Evolutionary conservation across 2,888 invertebrate genomes (phyloP).

Genomic region (Protonemura montana): DNA sequence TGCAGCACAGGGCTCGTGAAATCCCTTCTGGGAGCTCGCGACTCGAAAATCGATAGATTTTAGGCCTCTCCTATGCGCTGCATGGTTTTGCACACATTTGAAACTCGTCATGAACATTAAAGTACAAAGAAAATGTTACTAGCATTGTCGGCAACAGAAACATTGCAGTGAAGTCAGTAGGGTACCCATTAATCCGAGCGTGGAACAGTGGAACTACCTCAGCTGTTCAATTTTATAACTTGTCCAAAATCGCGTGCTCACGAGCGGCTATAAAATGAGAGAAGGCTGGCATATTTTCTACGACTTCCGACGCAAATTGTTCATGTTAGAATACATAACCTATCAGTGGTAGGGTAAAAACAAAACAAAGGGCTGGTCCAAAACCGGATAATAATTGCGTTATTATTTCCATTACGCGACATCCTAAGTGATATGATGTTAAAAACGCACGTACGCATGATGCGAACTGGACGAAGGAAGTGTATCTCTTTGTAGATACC

Average conservation of each 20-base stretch:
- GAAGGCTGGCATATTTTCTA: background rate
- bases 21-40: background rate
- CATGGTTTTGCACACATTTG: background rate
- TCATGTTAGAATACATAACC: background rate
- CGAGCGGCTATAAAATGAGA: background rate
- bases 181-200: background rate
- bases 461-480: background rate
- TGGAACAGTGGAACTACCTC: background rate
- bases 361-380: background rate
- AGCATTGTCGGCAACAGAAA: too few species aligned
- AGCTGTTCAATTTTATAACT: background rate
- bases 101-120: background rate
- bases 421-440: background rate
- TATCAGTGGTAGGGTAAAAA: background rate
- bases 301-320: slow-evolving; percentile 4
- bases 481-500: background rate
- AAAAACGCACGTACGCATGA: background rate
- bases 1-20: background rate
- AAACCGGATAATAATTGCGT: slow-evolving; percentile 1
- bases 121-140: background rate
- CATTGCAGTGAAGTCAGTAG: too few species aligned
- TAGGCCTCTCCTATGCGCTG: background rate
- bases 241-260: background rate
- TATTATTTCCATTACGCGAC: slow-evolving; percentile 7
- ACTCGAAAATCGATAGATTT: background rate